phyloP scores from a whole-genome alignment of 30 jellyfish, hydroid and myxozoan species.

The Chrysaora quinquecirrha region DNA sequence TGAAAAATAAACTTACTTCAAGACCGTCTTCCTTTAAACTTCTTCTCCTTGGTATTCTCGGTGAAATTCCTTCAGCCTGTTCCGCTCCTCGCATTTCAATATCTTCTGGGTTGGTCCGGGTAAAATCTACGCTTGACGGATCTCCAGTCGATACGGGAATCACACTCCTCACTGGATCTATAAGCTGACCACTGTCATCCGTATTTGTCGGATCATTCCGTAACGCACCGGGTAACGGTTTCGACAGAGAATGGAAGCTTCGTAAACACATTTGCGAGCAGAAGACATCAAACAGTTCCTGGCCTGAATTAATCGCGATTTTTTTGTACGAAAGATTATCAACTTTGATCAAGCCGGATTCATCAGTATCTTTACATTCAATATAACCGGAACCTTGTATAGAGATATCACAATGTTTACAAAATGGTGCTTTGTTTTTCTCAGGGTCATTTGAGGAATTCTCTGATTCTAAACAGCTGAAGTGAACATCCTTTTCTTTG shows the following conservation, averaged over 20 bases:
- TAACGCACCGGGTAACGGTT: conserved; percentile 9
- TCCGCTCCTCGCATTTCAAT: conserved; percentile 74
- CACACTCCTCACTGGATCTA: conserved; percentile 74
- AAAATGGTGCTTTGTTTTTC: conserved; percentile 56
- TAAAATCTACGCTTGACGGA: conserved; percentile 22
- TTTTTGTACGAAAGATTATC: conserved; percentile 19
- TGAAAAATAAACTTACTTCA: conserved; percentile 23
- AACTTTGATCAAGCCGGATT: not conserved
- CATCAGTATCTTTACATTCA: conserved; percentile 23
- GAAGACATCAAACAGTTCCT: conserved; percentile 40
- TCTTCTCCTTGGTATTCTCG: conserved; percentile 39
- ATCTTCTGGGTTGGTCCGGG: conserved; percentile 1
- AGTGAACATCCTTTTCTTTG: conserved; percentile 49
- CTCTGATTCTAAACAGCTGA: conserved; percentile 29
- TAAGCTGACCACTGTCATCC: conserved; percentile 66
- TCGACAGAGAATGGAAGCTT: conserved; percentile 47
- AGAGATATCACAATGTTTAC: conserved; percentile 75
- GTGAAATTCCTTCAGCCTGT: conserved; percentile 59
- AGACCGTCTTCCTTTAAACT: not conserved
- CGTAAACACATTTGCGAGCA: conserved; percentile 75
- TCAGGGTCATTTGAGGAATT: conserved; percentile 10
- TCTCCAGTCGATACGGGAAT: conserved; percentile 84
- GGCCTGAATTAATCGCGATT: conserved; percentile 32
- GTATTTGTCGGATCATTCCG: not conserved
- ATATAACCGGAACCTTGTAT: conserved; percentile 61